phyloP scores from a whole-genome alignment of 2,797 vertebrate species.

The Alexandromys oeconomus region DNA sequence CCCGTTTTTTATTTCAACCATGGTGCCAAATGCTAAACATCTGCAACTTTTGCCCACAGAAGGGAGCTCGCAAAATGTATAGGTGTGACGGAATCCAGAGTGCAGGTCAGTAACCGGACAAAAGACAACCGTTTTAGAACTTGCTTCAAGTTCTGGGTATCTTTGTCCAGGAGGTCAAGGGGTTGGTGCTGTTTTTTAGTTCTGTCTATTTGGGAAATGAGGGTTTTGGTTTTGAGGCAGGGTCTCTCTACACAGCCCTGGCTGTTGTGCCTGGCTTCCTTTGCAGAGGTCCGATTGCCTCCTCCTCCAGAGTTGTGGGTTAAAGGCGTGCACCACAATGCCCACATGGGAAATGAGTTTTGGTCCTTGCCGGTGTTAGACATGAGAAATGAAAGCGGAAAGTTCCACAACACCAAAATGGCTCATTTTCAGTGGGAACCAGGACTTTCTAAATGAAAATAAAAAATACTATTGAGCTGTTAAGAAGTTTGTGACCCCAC shows the following conservation, averaged over 20 bases:
- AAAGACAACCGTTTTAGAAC: neutral
- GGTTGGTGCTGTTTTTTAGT: neutral
- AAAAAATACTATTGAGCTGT: neutral
- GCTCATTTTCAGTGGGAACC: neutral
- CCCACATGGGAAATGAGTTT: neutral
- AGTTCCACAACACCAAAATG: neutral
- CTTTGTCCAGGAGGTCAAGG: neutral
- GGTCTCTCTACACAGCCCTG: neutral
- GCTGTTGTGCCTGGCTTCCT: neutral
- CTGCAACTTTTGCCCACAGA: neutral
- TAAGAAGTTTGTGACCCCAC: neutral
- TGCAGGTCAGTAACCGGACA: neutral
- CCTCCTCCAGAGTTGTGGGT: neutral
- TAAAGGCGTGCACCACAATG: neutral
- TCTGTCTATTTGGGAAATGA: neutral
- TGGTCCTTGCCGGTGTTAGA: neutral
- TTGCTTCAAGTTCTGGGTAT: neutral
- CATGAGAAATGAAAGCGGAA: neutral
- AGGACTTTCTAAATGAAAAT: neutral
- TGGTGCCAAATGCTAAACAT: conserved; percentile 74
- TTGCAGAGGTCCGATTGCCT: neutral
- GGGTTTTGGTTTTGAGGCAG: neutral
- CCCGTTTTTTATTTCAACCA: neutral
- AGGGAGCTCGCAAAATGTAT: neutral
- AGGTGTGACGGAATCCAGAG: neutral